Evolutionary conservation across 2,888 invertebrate species (phyloP).

Genomic region (Acanthosepion lycidas): DNA sequence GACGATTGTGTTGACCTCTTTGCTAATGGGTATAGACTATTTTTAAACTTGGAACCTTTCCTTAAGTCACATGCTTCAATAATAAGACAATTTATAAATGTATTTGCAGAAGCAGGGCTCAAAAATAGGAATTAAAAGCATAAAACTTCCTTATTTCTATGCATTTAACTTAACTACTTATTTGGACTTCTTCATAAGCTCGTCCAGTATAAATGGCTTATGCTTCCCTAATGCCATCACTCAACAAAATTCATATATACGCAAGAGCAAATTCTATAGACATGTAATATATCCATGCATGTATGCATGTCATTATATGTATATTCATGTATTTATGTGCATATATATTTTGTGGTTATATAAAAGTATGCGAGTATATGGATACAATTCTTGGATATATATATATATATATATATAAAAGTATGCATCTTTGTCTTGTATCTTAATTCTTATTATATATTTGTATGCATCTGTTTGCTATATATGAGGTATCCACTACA

Average conservation of each 20-base stretch:
- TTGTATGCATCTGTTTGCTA: no score
- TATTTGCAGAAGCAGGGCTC: neutral
- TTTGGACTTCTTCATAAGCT: conserved; percentile 20
- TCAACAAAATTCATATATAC: conserved; percentile 33
- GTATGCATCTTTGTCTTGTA: no score
- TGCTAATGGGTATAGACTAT: neutral
- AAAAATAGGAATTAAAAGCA: conserved; percentile 18
- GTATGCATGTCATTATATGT: neutral
- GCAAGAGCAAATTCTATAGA: neutral
- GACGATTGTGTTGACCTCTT: neutral
- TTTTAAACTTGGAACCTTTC: neutral
- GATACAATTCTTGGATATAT: no score
- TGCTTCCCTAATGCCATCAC: conserved; percentile 1
- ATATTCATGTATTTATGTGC: no score
- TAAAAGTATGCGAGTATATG: no score
- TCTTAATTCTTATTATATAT: no score
- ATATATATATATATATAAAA: no score
- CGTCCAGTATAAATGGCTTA: neutral
- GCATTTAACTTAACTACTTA: neutral
- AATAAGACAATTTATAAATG: neutral
- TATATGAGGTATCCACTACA: no score
- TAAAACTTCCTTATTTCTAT: neutral
- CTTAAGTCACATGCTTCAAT: neutral
- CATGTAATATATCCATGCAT: neutral
- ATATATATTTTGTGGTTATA: no score